Evolutionary conservation across 2,888 invertebrate species (phyloP), one percentile per base, ranked within the genome.

Genomic region (Panzeria rudis): DNA sequence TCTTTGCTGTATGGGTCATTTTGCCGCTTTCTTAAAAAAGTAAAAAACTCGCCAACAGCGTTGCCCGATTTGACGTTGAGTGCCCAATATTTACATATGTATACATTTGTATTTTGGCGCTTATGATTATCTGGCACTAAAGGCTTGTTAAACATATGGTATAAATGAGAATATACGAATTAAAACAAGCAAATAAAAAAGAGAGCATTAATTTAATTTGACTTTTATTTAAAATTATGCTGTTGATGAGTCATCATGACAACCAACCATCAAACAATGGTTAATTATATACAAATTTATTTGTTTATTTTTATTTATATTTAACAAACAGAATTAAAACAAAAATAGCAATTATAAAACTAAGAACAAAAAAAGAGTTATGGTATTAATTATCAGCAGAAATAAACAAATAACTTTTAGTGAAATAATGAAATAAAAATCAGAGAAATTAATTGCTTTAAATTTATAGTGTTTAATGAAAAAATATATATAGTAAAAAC

Each of bases 171-270:
- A 52, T 11, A 15, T 20, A 59, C 11, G 2, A 20, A 20, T 35
- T 11, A 17, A 38, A 35, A 38, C 11, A n/a, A 59, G 6, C 61
- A 35, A 38, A 54, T 7, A 9, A n/a, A 11, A 13, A 56, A 13
- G 17, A 56, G 32, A 23, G 20, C n/a, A 61, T 52, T 62, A 52
- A 75, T 62, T 62, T 75, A 25, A 62, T 54, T 47, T 76, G 32
- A 66, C 76, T 66, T 76, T 76, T 56, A 56, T 56, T 56, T 4
- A 25, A 56, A 72, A 72, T 56, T 23, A 56, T 56, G 44, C 61
- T 32, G 62, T 6, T 35, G 44, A 25, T 52, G 25, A 52, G 41
- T 64, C 64, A 44, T 56, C 66, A 66, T 66, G 54, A 56, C 64
- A 38, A 32, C 23, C 44, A 64, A 35, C 38, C n/a, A 62, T 73